A percentile compares a stretch with the other conserved stretches of the same genome.
phyloP scores from a whole-genome alignment of 1,140 invertebrate genomes.

The Elysia chlorotica region DNA sequence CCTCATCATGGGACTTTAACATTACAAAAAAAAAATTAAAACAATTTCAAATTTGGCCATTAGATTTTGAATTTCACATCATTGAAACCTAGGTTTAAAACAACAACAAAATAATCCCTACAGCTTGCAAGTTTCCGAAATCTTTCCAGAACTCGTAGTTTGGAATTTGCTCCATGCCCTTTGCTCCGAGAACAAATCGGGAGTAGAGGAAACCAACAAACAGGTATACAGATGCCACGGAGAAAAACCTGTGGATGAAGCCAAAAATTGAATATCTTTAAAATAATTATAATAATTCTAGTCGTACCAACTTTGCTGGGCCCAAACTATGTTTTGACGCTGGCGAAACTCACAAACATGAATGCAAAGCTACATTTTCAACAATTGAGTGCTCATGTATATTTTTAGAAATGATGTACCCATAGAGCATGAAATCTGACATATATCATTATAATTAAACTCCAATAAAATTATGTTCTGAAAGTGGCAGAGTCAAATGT shows the following conservation, averaged over 20 bases:
- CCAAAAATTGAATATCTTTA: background rate
- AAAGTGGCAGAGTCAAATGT: too few species aligned
- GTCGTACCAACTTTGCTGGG: too few species aligned
- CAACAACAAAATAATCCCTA: slow-evolving; percentile 36
- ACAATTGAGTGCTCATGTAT: background rate
- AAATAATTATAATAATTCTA: background rate
- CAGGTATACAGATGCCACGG: slow-evolving; percentile 48
- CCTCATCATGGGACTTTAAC: background rate
- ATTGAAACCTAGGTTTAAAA: background rate
- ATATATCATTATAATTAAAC: too few species aligned
- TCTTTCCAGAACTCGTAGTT: slow-evolving; percentile 62
- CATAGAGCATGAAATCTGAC: background rate
- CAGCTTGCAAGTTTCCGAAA: slow-evolving; percentile 62
- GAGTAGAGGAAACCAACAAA: slow-evolving; percentile 57
- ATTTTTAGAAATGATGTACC: background rate
- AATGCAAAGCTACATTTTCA: too few species aligned
- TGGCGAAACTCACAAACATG: too few species aligned
- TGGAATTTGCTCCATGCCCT: slow-evolving; percentile 63
- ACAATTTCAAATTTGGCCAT: background rate
- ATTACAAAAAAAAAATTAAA: background rate
- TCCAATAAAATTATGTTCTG: too few species aligned
- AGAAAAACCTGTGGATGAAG: slow-evolving; percentile 48
- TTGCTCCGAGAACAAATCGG: slow-evolving; percentile 57
- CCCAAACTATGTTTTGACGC: too few species aligned
- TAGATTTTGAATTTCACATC: background rate